Evolutionary conservation across 2,797 vertebrate genomes (phyloP), one percentile per base, ranked within the genome.

Genomic region (Ctenopoma multispine): DNA sequence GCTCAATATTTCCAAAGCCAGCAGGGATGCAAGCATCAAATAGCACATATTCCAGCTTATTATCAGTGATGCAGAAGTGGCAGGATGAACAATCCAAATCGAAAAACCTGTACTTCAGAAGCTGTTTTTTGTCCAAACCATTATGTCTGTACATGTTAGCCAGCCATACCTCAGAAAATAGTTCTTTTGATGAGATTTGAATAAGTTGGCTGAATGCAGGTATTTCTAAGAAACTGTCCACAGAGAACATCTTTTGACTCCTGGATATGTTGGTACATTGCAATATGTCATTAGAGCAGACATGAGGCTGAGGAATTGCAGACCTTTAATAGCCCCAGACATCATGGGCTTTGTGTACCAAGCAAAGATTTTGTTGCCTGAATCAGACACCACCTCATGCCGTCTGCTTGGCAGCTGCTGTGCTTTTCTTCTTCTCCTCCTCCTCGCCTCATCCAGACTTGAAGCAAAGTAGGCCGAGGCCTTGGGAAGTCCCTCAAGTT

Each of bases 401-500:
- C 24, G 63, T 77, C 73, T 85, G 69, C 72, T 78, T 78, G 73
- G 71, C 79, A 81, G 75, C 73, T 75, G 69, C 79, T 81, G 68
- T 57, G 65, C 68, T 77, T 86, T 85, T 71, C 77, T 70, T 59
- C 72, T 70, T 15, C 74, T 78, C 49, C 69, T 77, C 50, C 51
- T 59, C 21, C 40, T 62, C 43, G 5, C 60, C 64, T 72, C 63
- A 72, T 64, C 69, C 71, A 80, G 63, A 87, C 85, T 82, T 75
- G 53, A 82, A 90, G 83, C 62, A 75, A 90, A 92, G 87, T 88
- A 90, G 90, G 87, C 77, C 71, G 79, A 90, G 83, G 88, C 87
- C 86, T 85, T 87, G 75, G 87, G 82, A 91, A 89, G 81, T 90
- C 89, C 87, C 91, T 71, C 59, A 81, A 87, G 89, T 90, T 82